phyloP scores from a whole-genome alignment of 2,888 invertebrate species.

The Lasioglossum villosulum region DNA sequence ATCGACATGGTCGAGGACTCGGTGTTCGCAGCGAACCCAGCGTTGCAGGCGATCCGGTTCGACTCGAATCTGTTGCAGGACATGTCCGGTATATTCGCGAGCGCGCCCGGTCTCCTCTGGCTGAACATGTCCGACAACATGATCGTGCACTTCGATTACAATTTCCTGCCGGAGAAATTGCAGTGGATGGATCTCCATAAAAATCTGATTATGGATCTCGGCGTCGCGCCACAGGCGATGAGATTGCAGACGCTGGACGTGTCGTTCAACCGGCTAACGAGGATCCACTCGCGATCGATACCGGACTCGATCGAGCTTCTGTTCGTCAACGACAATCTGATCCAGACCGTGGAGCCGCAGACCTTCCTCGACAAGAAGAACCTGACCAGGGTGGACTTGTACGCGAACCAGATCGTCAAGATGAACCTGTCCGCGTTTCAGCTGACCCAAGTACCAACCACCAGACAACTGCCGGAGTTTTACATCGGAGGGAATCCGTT shows the following conservation, averaged over 20 bases:
- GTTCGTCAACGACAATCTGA: conserved; percentile 95
- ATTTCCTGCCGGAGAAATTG: conserved; percentile 91
- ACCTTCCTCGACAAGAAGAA: conserved; percentile 95
- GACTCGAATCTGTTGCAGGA: conserved; percentile 94
- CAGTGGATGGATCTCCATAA: conserved; percentile 96
- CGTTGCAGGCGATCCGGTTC: conserved; percentile 93
- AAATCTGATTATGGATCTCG: conserved; percentile 92
- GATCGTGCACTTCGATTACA: conserved; percentile 95
- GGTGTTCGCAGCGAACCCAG: conserved; percentile 91
- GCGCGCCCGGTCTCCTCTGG: conserved; percentile 94
- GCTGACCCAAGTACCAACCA: conserved; percentile 91
- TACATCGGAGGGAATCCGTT: conserved; percentile 97
- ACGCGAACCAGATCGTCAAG: conserved; percentile 95
- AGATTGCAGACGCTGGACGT: conserved; percentile 93
- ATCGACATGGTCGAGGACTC: conserved; percentile 92
- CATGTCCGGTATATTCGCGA: conserved; percentile 93
- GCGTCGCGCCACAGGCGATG: conserved; percentile 89
- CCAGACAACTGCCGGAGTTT: conserved; percentile 93
- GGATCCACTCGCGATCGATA: conserved; percentile 90
- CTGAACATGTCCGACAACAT: conserved; percentile 96
- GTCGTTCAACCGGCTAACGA: conserved; percentile 94
- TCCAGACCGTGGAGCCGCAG: conserved; percentile 93
- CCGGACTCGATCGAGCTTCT: conserved; percentile 94
- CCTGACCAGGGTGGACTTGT: conserved; percentile 95
- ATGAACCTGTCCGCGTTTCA: conserved; percentile 95